Evolutionary conservation across 2,113 vertebrate species (phyloP).

Genomic region (Gasterosteus nipponicus): DNA sequence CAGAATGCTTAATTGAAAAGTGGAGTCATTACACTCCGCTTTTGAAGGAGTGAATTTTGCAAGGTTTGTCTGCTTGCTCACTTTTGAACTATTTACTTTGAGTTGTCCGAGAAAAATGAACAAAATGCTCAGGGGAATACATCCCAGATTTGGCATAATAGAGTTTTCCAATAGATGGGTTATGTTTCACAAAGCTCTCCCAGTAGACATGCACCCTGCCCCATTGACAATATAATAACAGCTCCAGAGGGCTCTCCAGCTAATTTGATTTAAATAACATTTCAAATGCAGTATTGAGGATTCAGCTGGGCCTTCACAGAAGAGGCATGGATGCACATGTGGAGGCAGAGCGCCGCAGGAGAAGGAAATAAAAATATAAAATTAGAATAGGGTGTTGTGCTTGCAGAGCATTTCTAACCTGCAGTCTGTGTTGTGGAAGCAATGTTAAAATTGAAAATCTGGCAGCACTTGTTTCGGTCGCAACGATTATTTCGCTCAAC

Average conservation of each 20-base stretch:
- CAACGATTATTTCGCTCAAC: neutral
- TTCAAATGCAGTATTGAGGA: constrained; percentile 58
- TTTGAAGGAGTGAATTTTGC: constrained; percentile 26
- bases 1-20: constrained; percentile 39
- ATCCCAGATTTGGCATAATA: constrained; percentile 47
- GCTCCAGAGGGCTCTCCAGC: constrained; percentile 41
- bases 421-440: constrained; percentile 20
- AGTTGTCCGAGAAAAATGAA: constrained; percentile 17
- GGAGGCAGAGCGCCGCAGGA: constrained; percentile 9
- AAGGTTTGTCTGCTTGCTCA: constrained; percentile 6
- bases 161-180: constrained; percentile 50
- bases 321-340: constrained; percentile 26
- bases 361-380: neutral
- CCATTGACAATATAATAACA: constrained; percentile 48
- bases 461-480: neutral
- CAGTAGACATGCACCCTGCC: constrained; percentile 41
- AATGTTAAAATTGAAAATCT: constrained; percentile 7
- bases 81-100: neutral
- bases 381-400: constrained; percentile 13
- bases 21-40: constrained; percentile 35
- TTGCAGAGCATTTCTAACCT: constrained; percentile 34
- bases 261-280: constrained; percentile 60
- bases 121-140: constrained; percentile 22
- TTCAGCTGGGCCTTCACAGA: constrained; percentile 26
- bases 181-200: constrained; percentile 50